A percentile compares a stretch with the other conserved stretches of the same genome.
Evolutionary conservation across 2,113 vertebrate genomes (phyloP).

Genomic region (Amblyornis subalaris): DNA sequence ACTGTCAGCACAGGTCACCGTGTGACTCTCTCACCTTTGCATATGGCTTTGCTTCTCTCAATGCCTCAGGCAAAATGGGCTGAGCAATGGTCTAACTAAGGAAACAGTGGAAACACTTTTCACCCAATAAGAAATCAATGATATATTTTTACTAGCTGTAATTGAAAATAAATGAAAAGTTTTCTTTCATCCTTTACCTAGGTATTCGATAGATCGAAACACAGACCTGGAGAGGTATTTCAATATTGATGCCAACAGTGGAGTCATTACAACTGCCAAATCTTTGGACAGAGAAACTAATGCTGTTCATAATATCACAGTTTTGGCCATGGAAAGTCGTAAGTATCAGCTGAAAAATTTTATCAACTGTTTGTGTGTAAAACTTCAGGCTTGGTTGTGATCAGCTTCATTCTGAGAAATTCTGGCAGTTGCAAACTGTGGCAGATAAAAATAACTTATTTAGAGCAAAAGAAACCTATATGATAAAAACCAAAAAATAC

Average conservation of each 20-base stretch:
- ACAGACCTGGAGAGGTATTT: conserved; percentile 96
- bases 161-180: conserved; percentile 19
- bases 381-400: background rate
- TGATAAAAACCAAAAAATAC: background rate
- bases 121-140: background rate
- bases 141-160: conserved; percentile 2
- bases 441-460: background rate
- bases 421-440: background rate
- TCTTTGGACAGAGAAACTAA: conserved; percentile 90
- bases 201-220: conserved; percentile 96
- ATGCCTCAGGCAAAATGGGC: background rate
- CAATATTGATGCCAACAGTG: conserved; percentile 90
- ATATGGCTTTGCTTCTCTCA: background rate
- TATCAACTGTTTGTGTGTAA: background rate
- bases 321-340: conserved; percentile 95
- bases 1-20: background rate
- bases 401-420: background rate
- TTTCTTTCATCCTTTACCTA: conserved; percentile 60
- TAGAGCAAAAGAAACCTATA: background rate
- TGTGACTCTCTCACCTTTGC: background rate
- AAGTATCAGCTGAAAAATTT: conserved; percentile 67
- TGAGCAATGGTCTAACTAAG: background rate
- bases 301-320: conserved; percentile 91
- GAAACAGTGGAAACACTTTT: background rate
- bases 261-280: conserved; percentile 92